phyloP scores from a whole-genome alignment of 2,888 invertebrate species.

The Caenorhabditis imperialis region DNA sequence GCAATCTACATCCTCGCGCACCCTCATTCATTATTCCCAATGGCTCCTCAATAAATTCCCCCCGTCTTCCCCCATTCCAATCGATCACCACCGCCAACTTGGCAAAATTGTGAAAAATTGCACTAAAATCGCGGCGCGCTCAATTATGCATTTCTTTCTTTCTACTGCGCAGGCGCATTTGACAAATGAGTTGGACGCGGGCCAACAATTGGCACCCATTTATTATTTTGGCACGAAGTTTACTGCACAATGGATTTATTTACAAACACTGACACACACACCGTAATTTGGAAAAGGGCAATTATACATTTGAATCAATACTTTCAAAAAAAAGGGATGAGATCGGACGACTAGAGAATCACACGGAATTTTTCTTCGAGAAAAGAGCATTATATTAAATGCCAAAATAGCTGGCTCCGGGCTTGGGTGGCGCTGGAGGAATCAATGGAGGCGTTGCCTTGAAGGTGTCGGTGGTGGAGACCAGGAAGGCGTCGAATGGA shows the following conservation, averaged over 20 bases:
- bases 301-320: too few relatives aligned
- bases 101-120: too few relatives aligned
- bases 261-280: conserved; percentile 1
- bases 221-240: conserved; percentile 30
- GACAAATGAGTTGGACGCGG: conserved; percentile 46
- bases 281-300: too few relatives aligned
- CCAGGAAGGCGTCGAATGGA: conserved; percentile 41
- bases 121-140: too few relatives aligned
- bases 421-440: conserved; percentile 64
- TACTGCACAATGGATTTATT: conserved; percentile 14
- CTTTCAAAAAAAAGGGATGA: conserved; percentile 36
- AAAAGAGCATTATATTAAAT: conserved; percentile 36
- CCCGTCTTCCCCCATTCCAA: too few relatives aligned
- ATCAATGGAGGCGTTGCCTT: conserved; percentile 57
- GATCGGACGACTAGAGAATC: conserved; percentile 39
- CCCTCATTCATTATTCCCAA: conserved; percentile 40
- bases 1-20: conserved; percentile 39
- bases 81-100: too few relatives aligned
- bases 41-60: conserved; percentile 38
- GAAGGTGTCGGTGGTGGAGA: conserved; percentile 42
- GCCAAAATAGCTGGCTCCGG: conserved; percentile 63
- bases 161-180: conserved; percentile 16
- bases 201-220: conserved; percentile 22
- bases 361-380: conserved; percentile 9
- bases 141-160: conserved; percentile 52